phyloP scores from a whole-genome alignment of 2,888 invertebrate species.

The Miltochrista miniata region DNA sequence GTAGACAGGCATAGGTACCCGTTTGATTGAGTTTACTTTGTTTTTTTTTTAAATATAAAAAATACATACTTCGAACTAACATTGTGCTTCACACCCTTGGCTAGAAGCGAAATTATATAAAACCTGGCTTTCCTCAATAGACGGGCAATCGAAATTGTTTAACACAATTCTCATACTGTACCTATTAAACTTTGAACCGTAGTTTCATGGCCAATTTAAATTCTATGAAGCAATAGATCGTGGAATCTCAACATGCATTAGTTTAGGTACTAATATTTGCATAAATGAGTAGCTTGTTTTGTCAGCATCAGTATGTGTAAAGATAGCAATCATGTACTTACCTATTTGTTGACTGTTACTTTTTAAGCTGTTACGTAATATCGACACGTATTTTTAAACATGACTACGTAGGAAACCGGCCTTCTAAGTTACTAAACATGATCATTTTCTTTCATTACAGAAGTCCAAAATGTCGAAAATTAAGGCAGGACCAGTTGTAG shows the following conservation, averaged over 20 bases:
- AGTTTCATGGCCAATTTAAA: neutral
- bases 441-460: constrained; percentile 23
- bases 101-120: no score
- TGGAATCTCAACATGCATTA: neutral
- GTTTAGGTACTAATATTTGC: neutral
- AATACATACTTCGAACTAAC: no score
- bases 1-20: no score
- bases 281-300: neutral
- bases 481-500: constrained; percentile 94
- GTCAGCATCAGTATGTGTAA: neutral
- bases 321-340: no score
- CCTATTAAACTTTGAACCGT: constrained; percentile 1
- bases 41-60: no score
- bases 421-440: neutral
- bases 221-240: neutral
- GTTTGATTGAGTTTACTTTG: no score
- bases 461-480: constrained; percentile 84
- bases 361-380: no score
- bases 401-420: neutral
- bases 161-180: neutral
- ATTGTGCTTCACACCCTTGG: no score
- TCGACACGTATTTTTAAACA: neutral
- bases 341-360: no score
- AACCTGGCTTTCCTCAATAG: no score
- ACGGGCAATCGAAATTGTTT: no score